A percentile compares a stretch with the other conserved stretches of the same genome.
Conservation (phyloP, 1,140 invertebrate genomes). For the Zaprionus africanus region DNA sequence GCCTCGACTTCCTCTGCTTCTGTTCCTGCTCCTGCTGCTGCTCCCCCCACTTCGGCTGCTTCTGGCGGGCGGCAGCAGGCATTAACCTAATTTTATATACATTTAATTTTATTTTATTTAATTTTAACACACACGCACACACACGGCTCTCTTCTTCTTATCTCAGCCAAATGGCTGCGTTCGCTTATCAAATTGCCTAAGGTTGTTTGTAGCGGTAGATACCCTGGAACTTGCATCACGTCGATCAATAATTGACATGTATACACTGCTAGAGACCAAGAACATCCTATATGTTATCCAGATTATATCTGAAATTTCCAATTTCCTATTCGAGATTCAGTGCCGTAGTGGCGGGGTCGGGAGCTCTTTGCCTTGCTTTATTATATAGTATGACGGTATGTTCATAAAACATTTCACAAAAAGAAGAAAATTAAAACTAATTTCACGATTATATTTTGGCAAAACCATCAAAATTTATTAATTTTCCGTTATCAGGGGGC, state of each 20-base stretch:
- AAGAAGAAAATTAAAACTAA: too few species aligned
- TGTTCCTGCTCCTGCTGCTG: background rate
- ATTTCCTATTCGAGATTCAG: too few species aligned
- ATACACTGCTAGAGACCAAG: too few species aligned
- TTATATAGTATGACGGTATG: too few species aligned
- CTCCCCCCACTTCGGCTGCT: constrained; percentile 20
- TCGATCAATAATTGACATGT: background rate
- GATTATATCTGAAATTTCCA: too few species aligned
- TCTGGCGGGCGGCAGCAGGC: constrained; percentile 26
- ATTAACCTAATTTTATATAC: constrained; percentile 82
- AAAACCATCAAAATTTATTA: too few species aligned
- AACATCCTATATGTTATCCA: too few species aligned
- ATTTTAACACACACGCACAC: constrained; percentile 74
- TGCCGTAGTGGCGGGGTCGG: too few species aligned
- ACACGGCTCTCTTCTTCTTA: constrained; percentile 22
- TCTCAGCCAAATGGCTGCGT: constrained; percentile 3
- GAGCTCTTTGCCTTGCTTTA: too few species aligned
- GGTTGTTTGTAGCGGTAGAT: background rate
- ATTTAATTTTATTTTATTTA: constrained; percentile 83
- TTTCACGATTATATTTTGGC: too few species aligned
- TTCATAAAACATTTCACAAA: too few species aligned
- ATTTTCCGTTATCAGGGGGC: too few species aligned
- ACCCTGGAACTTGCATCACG: background rate
- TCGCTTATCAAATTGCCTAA: constrained; percentile 14
- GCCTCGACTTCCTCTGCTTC: background rate